Percentiles rank a stretch among this genome's conserved stretches.
These are phyloP conservation scores for Margarornis squamiger DNA, from an alignment of 2,797 vertebrate genomes.

Conservation along the genomic window DNA sequence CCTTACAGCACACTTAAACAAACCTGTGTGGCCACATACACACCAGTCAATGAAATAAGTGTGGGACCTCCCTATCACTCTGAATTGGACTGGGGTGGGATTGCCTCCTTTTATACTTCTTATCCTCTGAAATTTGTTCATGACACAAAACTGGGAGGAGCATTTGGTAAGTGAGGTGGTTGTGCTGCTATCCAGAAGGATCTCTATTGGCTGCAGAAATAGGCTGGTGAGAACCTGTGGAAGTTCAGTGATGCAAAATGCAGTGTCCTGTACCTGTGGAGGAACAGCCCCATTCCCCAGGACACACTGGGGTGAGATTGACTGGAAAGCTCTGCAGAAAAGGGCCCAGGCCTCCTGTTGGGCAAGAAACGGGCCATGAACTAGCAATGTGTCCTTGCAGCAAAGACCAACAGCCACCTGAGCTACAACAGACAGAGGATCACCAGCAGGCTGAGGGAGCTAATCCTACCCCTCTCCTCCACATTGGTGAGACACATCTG, in stretches of 20 bases:
- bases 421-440: neutral
- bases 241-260: neutral
- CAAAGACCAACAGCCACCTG: neutral
- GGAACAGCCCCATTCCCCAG: neutral
- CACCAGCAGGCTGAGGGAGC: neutral
- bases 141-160: neutral
- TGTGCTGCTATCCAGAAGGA: neutral
- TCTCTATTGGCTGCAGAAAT: neutral
- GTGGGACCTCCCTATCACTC: neutral
- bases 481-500: neutral
- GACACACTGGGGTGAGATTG: neutral
- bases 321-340: neutral
- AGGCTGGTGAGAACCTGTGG: neutral
- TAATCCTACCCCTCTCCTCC: neutral
- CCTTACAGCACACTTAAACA: neutral
- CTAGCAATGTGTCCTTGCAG: neutral
- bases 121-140: neutral
- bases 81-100: neutral
- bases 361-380: neutral
- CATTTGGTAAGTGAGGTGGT: neutral
- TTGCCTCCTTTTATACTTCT: neutral
- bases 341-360: neutral
- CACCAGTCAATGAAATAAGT: neutral
- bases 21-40: neutral
- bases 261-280: neutral